Percentiles rank a stretch among this genome's conserved stretches.
Conservation (phyloP, 2,797 vertebrate species). For the Taeniopygia guttata region DNA sequence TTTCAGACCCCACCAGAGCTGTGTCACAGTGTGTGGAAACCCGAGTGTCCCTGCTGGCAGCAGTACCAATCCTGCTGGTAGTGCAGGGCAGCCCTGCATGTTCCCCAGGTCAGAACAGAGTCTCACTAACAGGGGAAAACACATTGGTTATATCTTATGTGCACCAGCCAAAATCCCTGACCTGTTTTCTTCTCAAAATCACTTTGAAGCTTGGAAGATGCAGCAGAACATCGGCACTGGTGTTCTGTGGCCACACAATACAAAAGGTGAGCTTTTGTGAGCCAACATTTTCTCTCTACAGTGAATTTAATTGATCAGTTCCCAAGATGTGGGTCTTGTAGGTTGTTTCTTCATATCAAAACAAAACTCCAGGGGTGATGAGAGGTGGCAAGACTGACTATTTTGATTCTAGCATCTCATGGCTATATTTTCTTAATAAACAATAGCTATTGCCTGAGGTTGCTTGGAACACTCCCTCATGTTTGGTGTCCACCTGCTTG, state of each 20-base stretch:
- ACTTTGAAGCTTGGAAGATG: neutral
- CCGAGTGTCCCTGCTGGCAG: neutral
- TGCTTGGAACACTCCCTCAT: neutral
- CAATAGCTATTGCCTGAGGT: neutral
- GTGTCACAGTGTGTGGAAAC: neutral
- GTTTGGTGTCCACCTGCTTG: neutral
- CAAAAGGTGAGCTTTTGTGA: neutral
- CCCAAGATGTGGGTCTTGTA: neutral
- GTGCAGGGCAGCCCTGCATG: rapidly evolving
- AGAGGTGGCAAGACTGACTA: neutral
- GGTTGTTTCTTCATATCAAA: neutral
- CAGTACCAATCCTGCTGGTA: neutral
- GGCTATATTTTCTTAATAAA: neutral
- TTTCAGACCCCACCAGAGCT: rapidly evolving
- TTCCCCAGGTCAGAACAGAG: neutral
- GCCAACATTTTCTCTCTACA: neutral
- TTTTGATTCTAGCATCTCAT: neutral
- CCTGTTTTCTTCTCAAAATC: neutral
- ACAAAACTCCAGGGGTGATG: neutral
- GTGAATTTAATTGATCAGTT: neutral
- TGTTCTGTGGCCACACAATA: too few species aligned
- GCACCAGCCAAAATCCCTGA: neutral
- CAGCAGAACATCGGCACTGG: neutral
- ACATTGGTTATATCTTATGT: rapidly evolving
- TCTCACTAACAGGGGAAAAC: neutral